Base-by-base conservation (phyloP, 1,140 invertebrate species). In the Aphaenogaster rudis region DNA sequence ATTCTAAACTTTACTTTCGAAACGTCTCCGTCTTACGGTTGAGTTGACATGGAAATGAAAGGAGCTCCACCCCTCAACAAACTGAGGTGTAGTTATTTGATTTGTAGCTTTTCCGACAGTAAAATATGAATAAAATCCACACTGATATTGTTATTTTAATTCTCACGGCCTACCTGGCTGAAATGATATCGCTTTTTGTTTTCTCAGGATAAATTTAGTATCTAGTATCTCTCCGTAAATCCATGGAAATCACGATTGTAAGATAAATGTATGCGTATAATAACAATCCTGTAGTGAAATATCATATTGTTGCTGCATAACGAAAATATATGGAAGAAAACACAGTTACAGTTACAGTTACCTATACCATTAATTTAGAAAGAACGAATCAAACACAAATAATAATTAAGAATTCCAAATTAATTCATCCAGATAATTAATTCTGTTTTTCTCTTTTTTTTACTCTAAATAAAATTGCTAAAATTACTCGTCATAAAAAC, bases 31-130 rank as follows among this genome's bases (percentile, higher is more conserved):
- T 61, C 80, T 36, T 81, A 64, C 21, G 33, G 78, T 81, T 74
- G 69, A 82, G 21, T 59, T 72, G 17, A 82, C 57, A 82, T 82
- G 52, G 39, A 82, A 74, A 74, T 74, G 54, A 74, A 74, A 82
- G 69, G 52, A 50, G n/a, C 66, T 21, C 9, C 13, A 42, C 15
- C 13, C 50, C 33, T 81, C 42, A 61, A 50, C 52, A 82, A 33
- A 72, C 39, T 59, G 9, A 17, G 28, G n/a, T 50, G 50, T 21
- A 48, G 11, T 36, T 82, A 17, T 82, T 61, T 74, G 67, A 82
- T 61, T 61, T 82, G 15, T n/a, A 4, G 39, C 28, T 72, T 50
- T 72, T n/a, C 15, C 39, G 6, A 21, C 36, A 39, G 2, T 17
- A 54, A 42, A 48, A 59, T 15, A 17, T 28, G 17, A 66, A 50